Conservation (phyloP, 2,113 vertebrate species). For the Balaenoptera acutorostrata region DNA sequence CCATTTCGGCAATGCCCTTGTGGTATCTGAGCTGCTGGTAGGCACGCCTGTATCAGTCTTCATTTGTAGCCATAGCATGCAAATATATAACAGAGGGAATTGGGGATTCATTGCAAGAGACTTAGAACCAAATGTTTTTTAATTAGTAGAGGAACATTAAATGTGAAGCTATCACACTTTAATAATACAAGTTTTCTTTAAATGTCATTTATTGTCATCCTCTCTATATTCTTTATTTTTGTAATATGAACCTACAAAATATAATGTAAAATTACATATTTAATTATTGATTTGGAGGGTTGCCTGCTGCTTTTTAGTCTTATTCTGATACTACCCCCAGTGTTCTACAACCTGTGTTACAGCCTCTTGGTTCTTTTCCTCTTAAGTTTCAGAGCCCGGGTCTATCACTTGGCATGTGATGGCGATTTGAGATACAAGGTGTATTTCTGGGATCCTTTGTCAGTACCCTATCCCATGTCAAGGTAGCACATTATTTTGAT, state of each 20-base stretch:
- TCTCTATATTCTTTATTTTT: background rate
- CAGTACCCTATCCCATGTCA: background rate
- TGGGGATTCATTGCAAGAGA: background rate
- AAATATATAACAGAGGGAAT: too few relatives aligned
- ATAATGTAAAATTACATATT: background rate
- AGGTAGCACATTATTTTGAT: background rate
- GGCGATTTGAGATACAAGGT: background rate
- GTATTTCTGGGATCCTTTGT: background rate
- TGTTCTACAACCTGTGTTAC: accelerated
- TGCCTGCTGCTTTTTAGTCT: background rate
- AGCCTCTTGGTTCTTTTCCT: background rate
- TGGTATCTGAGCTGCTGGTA: accelerated
- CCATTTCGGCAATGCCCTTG: background rate
- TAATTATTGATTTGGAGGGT: background rate
- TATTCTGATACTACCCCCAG: background rate
- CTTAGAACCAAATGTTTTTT: background rate
- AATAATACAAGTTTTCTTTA: background rate
- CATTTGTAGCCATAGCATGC: background rate
- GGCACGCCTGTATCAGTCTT: background rate
- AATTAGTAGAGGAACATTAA: background rate
- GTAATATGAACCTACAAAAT: background rate
- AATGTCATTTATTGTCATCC: background rate
- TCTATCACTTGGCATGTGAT: background rate
- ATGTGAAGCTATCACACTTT: background rate
- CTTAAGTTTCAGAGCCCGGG: background rate